Conservation (phyloP, 64 coral and sea anemone genomes). For the Pachyseris speciosa region DNA sequence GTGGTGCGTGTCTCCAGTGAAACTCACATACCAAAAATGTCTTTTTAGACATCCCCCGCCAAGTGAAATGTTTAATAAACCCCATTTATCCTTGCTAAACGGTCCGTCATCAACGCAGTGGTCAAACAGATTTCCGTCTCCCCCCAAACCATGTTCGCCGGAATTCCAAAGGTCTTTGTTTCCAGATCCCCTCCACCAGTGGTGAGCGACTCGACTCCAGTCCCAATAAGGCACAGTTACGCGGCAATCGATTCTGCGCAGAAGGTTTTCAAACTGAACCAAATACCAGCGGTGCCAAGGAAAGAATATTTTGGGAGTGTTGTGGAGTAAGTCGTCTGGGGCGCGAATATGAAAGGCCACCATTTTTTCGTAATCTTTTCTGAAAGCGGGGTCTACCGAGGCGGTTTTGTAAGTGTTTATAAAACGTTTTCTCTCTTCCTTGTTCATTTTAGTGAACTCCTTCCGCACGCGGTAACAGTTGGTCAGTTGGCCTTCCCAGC, state of each 20-base stretch:
- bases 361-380: constrained; percentile 51
- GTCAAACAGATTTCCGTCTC: constrained; percentile 49
- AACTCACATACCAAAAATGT: not conserved
- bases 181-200: constrained; percentile 50
- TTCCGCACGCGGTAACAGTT: constrained; percentile 60
- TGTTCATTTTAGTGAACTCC: constrained; percentile 53
- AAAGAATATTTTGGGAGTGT: constrained; percentile 67
- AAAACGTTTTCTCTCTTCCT: constrained; percentile 44
- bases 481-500: constrained; percentile 17
- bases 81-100: constrained; percentile 59
- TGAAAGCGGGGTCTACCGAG: constrained; percentile 22
- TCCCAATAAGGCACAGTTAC: constrained; percentile 93
- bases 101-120: constrained; percentile 75
- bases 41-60: constrained; percentile 34
- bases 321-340: constrained; percentile 30
- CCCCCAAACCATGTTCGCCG: constrained; percentile 69
- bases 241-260: constrained; percentile 87
- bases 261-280: constrained; percentile 85
- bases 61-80: not conserved
- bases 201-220: constrained; percentile 78
- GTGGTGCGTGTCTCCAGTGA: constrained; percentile 1
- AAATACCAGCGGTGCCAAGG: constrained; percentile 98
- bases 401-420: constrained; percentile 59
- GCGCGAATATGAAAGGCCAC: constrained; percentile 34
- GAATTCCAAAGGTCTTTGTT: constrained; percentile 78